phyloP scores from a whole-genome alignment of 2,113 vertebrate species.

The Falcunculus frontatus region DNA sequence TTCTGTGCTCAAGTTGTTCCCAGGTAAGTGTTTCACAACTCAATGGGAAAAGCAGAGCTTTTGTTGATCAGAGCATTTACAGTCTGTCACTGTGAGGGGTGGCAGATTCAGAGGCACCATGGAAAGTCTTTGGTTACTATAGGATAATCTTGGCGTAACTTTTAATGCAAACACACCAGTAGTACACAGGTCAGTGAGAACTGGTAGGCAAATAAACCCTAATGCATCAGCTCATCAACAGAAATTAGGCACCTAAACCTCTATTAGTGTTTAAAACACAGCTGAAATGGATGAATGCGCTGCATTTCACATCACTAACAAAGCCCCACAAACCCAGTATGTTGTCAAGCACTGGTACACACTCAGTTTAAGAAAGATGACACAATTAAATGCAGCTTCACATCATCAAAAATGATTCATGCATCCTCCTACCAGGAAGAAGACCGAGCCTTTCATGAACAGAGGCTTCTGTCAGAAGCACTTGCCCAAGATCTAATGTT shows the following conservation, averaged over 20 bases:
- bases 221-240: not conserved
- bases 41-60: not conserved
- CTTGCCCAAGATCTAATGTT: not conserved
- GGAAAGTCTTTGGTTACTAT: not conserved
- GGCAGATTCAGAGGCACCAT: not conserved
- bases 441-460: not conserved
- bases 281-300: not conserved
- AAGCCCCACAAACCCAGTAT: not conserved
- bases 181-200: not conserved
- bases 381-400: constrained; percentile 6
- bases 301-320: not conserved
- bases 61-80: not conserved
- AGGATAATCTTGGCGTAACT: not conserved
- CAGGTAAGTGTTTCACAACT: constrained; percentile 24
- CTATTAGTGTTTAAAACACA: not conserved
- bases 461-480: not conserved
- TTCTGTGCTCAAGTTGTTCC: constrained; percentile 4
- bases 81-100: not conserved
- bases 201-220: not conserved
- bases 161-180: not conserved
- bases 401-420: constrained; percentile 23
- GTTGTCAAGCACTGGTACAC: not conserved
- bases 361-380: not conserved
- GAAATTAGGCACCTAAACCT: not conserved
- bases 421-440: not conserved